phyloP scores from a whole-genome alignment of 2,797 vertebrate genomes.

The Vipera latastei region DNA sequence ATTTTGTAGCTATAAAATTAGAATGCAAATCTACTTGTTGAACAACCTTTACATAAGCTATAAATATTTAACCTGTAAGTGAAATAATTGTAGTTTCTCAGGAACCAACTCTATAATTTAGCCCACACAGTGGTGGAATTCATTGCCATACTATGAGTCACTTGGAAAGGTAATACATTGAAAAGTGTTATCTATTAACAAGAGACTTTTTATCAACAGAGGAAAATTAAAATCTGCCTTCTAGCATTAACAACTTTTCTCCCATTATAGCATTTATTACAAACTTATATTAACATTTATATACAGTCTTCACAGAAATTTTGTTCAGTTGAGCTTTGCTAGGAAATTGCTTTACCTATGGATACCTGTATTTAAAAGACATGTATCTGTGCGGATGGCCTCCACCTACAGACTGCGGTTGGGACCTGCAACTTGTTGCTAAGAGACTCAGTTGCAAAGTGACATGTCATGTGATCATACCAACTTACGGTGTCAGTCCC shows the following conservation, averaged over 20 bases:
- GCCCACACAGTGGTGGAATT: constrained; percentile 18
- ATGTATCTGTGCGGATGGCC: neutral
- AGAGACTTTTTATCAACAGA: neutral
- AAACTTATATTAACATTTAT: neutral
- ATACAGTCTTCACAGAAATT: neutral
- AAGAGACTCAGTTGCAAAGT: neutral
- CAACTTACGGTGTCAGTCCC: neutral
- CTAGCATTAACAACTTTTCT: constrained; percentile 7
- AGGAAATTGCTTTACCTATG: neutral
- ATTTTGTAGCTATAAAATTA: neutral
- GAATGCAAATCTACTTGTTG: neutral
- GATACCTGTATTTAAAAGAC: neutral
- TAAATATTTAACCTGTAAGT: constrained; percentile 31
- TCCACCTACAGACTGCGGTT: neutral
- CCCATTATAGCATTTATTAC: neutral
- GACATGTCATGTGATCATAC: neutral
- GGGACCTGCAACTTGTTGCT: neutral
- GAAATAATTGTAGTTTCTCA: constrained; percentile 40
- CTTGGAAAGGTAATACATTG: neutral
- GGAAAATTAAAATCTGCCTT: neutral
- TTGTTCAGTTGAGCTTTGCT: neutral
- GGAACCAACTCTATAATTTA: constrained; percentile 11
- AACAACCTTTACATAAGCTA: neutral
- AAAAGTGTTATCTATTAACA: constrained; percentile 21
- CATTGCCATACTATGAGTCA: constrained; percentile 24